Base-by-base conservation (phyloP, 2,888 invertebrate species). In the Volucella inflata region DNA sequence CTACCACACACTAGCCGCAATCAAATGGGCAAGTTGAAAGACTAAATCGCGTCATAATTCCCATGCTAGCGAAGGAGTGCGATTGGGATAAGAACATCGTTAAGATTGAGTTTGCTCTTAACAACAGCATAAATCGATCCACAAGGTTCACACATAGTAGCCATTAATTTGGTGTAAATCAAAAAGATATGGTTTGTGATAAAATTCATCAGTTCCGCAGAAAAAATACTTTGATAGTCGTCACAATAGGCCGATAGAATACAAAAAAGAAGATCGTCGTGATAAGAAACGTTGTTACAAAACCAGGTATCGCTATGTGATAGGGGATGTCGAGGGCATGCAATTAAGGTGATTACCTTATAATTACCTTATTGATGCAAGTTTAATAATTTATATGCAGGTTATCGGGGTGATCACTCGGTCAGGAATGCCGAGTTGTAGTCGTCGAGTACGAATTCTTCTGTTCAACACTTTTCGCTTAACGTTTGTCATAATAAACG, bases 81-180 rank as follows among this genome's bases (percentile, higher is more conserved):
- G 59, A 60, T 42, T 60, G 44, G 44, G 12, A 16, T 10, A 59
- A 59, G 42, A 21, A 59, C 12, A 42, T 64, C n/a, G 11, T 17
- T 16, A 21, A 46, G 44, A 80, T 53, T 4, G 53, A 53, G 30
- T 53, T 53, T 30, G 21, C 51, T 44, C 67, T 89, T 8, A 89
- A 89, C 77, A 89, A 89, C 74, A 89, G 88, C 0, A 55, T 89
- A 14, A 85, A 87, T 60, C 87, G 88, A 67, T 65, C 88, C 10
- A 88, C 89, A 12, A 87, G 88, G 0, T 87, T 89, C 64, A 88
- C 88, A 1, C 89, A 90, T 1, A 88, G 88, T 83, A 87, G 76
- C 48, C 53, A 89, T 44, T 75, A 90, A 36, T 90, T 89, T 67
- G 90, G 90, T 3, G 67, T 88, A 3, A 42, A 88, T 46, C 90